Percentiles rank a stretch among this genome's conserved stretches.
Conservation (phyloP, 2,113 vertebrate species). For the Cyanoliseus patagonus region DNA sequence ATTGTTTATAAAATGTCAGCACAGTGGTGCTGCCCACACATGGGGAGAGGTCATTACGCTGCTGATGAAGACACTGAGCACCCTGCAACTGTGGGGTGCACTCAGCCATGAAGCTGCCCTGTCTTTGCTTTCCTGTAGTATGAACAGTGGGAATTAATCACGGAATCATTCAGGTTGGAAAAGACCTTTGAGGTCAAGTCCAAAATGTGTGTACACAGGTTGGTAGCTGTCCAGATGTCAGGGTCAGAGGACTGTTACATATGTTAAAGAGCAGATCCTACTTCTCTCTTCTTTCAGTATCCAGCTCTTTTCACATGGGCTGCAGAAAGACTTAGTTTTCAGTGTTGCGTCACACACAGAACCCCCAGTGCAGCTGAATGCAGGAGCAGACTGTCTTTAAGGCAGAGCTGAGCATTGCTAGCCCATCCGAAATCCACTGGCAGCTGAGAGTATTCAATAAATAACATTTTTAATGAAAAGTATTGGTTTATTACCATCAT, state of each 20-base stretch:
- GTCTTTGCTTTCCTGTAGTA: neutral
- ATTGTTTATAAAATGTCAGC: neutral
- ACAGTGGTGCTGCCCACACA: neutral
- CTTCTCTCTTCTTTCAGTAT: neutral
- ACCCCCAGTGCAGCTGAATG: neutral
- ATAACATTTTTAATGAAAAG: neutral
- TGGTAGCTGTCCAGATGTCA: neutral
- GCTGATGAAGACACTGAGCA: neutral
- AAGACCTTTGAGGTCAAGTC: neutral
- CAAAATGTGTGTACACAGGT: neutral
- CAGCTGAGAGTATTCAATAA: neutral
- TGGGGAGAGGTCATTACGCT: fast-evolving
- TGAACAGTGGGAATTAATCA: neutral
- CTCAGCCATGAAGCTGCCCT: too few species aligned
- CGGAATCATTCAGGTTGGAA: neutral
- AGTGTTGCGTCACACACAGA: neutral
- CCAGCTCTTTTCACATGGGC: neutral
- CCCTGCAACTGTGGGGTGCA: fast-evolving
- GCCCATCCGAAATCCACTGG: neutral
- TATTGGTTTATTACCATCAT: neutral
- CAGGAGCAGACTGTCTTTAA: neutral
- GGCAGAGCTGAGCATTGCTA: neutral
- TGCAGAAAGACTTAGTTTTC: neutral
- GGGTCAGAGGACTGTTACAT: neutral
- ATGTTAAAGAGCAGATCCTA: neutral